Evolutionary conservation across 1,140 invertebrate species (phyloP).

Genomic region (Nasonia vitripennis): DNA sequence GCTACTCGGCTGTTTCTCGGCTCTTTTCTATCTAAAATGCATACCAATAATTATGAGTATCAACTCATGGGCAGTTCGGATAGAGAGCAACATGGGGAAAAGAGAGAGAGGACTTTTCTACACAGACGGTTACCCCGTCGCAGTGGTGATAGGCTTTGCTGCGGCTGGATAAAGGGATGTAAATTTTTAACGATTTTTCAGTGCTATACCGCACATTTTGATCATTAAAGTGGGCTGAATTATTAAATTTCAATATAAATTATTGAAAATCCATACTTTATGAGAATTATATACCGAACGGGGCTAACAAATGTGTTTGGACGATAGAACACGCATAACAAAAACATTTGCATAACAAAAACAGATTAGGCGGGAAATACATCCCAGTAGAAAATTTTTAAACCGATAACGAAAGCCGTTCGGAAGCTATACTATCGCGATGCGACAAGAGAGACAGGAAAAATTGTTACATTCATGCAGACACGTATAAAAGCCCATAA

Average conservation of each 20-base stretch:
- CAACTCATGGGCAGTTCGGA: no score
- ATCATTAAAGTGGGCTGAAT: no score
- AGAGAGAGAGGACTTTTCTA: no score
- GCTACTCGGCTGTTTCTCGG: no score
- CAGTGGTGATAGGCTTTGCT: no score
- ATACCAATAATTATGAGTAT: no score
- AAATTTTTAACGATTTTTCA: not conserved
- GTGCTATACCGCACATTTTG: no score
- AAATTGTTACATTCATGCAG: not conserved
- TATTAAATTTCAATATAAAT: not conserved
- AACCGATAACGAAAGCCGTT: slow-evolving; percentile 11
- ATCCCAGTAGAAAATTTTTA: not conserved
- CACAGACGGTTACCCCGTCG: no score
- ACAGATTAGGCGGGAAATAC: not conserved
- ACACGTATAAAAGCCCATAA: not conserved
- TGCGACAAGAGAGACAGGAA: not conserved
- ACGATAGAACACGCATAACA: not conserved
- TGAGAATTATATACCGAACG: no score
- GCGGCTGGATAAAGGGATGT: not conserved
- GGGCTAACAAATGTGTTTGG: no score
- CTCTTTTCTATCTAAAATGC: no score
- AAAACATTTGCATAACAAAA: slow-evolving; percentile 1
- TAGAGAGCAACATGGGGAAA: no score
- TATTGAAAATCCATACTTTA: not conserved
- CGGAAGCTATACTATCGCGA: not conserved